A percentile compares a stretch with the other conserved stretches of the same genome.
Conservation (phyloP, 2,113 vertebrate species). For the Pelecanoides urinatrix region DNA sequence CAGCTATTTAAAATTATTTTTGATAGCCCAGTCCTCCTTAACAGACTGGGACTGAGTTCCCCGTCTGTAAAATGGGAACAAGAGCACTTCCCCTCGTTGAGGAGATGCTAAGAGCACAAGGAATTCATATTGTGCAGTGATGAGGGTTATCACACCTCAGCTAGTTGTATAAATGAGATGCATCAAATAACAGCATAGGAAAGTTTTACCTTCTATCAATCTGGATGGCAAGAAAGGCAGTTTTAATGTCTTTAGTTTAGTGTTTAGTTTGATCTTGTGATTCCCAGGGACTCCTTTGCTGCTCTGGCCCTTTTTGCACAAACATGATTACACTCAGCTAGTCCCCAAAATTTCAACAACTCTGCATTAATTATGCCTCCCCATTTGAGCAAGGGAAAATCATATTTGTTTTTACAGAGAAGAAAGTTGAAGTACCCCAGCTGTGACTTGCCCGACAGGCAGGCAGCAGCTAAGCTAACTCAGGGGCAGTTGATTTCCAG, state of each 20-base stretch:
- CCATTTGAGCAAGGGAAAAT: background rate
- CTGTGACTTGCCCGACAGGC: background rate
- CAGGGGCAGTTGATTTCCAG: background rate
- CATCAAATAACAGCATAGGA: background rate
- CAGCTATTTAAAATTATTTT: background rate
- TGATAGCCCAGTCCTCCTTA: background rate
- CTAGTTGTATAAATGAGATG: background rate
- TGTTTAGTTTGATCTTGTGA: background rate
- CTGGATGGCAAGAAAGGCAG: background rate
- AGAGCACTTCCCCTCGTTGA: background rate
- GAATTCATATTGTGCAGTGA: background rate
- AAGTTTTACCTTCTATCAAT: background rate
- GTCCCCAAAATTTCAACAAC: background rate
- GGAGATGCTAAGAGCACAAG: background rate
- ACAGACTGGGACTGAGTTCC: background rate
- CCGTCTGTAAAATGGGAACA: background rate
- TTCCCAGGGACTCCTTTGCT: background rate
- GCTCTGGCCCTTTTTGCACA: background rate
- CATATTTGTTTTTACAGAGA: background rate
- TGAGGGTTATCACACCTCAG: background rate
- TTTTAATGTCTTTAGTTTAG: background rate
- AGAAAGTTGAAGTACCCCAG: background rate
- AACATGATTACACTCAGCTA: background rate
- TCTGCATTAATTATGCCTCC: background rate
- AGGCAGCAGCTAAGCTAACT: background rate